phyloP scores from a whole-genome alignment of 2,888 invertebrate genomes.

The Chymomyza amoena region DNA sequence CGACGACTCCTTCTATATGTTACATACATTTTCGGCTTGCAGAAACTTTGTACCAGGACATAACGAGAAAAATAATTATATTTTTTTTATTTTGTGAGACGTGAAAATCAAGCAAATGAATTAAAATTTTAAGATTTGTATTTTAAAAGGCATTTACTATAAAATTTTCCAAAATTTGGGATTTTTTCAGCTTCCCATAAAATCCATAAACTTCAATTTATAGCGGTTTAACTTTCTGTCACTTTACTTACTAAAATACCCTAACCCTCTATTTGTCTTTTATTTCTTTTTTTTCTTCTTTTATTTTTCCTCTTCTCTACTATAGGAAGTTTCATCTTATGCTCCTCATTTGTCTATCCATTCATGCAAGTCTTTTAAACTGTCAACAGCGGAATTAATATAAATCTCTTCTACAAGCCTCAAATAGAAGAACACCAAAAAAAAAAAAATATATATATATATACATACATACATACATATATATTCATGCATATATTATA shows the following conservation, averaged over 20 bases:
- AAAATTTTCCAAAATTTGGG: no score
- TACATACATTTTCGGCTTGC: no score
- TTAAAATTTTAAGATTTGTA: no score
- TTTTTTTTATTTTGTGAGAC: no score
- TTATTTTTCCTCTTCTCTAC: background rate
- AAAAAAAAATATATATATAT: background rate
- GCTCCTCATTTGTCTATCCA: conserved; percentile 23
- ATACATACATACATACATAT: background rate
- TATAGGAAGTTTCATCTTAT: background rate
- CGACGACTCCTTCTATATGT: no score
- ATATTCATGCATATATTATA: conserved; percentile 1
- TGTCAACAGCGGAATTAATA: conserved; percentile 64
- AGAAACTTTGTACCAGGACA: no score
- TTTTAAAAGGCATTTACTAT: no score
- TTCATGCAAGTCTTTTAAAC: conserved; percentile 66
- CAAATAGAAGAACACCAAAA: conserved; percentile 9
- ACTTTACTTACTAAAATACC: background rate
- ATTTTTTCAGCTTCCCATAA: no score
- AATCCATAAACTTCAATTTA: no score
- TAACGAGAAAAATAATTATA: no score
- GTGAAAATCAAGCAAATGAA: no score
- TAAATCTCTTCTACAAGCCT: conserved; percentile 40
- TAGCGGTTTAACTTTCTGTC: no score
- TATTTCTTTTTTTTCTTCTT: background rate
- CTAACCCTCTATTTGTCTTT: background rate